These are phyloP conservation scores for Drosophila prolongata DNA, from an alignment of 2,888 invertebrate genomes.

Conservation along the genomic window DNA sequence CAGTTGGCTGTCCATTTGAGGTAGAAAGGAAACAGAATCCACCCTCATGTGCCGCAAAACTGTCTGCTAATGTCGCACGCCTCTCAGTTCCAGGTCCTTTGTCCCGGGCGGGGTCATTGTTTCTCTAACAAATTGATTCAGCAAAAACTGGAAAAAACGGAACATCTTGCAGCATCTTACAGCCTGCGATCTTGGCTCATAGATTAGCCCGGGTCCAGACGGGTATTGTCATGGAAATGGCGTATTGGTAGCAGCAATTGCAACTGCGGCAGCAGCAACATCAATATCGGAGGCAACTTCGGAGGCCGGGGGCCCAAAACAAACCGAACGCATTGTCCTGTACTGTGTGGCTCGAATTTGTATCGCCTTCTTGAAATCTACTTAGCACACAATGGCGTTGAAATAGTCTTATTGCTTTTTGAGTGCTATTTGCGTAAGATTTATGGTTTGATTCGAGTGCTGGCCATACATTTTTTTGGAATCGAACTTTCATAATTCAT, in stretches of 20 bases:
- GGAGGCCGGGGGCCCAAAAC: constrained; percentile 22
- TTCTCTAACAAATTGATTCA: constrained; percentile 72
- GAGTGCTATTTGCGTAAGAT: constrained; percentile 79
- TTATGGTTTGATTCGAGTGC: constrained; percentile 71
- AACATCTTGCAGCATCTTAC: constrained; percentile 58
- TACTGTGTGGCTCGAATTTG: constrained; percentile 78
- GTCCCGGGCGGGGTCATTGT: constrained; percentile 51
- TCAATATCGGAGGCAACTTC: constrained; percentile 32
- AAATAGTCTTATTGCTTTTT: constrained; percentile 82
- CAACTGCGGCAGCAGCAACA: constrained; percentile 11
- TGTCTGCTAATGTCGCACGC: constrained; percentile 80
- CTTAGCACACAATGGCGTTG: constrained; percentile 83
- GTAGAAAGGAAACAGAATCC: constrained; percentile 26
- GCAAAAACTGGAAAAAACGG: constrained; percentile 56
- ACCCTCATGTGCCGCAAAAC: constrained; percentile 66
- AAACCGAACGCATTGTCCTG: constrained; percentile 35
- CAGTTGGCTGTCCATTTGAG: constrained; percentile 52
- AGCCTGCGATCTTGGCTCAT: constrained; percentile 67
- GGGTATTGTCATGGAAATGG: constrained; percentile 59
- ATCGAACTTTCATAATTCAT: constrained; percentile 27
- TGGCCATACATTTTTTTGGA: constrained; percentile 6
- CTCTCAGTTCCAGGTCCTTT: constrained; percentile 56
- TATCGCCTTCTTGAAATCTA: constrained; percentile 83
- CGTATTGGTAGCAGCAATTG: constrained; percentile 56
- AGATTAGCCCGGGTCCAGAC: constrained; percentile 67